Evolutionary conservation across 2,888 invertebrate species (phyloP).

Genomic region (Drosophila dives): DNA sequence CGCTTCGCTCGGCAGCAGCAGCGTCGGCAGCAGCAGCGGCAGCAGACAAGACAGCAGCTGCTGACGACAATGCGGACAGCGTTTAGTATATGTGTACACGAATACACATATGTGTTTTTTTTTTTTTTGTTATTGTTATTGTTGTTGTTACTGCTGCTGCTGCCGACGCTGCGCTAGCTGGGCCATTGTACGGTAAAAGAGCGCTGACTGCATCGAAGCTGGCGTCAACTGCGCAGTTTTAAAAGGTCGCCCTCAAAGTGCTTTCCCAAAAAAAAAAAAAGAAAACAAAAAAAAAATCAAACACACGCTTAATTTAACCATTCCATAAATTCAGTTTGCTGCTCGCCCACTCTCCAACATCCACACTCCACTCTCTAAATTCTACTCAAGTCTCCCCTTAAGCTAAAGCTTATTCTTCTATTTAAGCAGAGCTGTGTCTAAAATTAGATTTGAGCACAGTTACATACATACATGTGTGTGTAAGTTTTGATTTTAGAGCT

Average conservation of each 20-base stretch:
- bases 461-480: neutral
- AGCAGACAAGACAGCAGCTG: slow-evolving; percentile 62
- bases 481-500: slow-evolving; percentile 36
- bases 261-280: slow-evolving; percentile 57
- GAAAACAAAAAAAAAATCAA: slow-evolving; percentile 18
- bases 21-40: slow-evolving; percentile 29
- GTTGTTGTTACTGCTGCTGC: slow-evolving; percentile 27
- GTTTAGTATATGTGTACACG: slow-evolving; percentile 36
- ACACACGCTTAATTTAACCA: slow-evolving; percentile 28
- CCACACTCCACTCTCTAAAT: too few species aligned
- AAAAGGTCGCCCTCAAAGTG: slow-evolving; percentile 69
- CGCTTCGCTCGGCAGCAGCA: slow-evolving; percentile 68
- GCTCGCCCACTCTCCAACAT: slow-evolving; percentile 1
- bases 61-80: slow-evolving; percentile 45
- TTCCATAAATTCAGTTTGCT: slow-evolving; percentile 16
- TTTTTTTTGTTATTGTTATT: too few species aligned
- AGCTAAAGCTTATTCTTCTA: slow-evolving; percentile 23
- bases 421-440: slow-evolving; percentile 37
- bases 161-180: slow-evolving; percentile 40
- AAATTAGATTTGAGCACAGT: slow-evolving; percentile 18
- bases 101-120: slow-evolving; percentile 17
- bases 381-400: neutral
- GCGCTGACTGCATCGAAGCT: slow-evolving; percentile 19
- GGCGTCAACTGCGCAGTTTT: slow-evolving; percentile 64
- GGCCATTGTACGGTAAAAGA: slow-evolving; percentile 55